Evolutionary conservation across 1,140 invertebrate species (phyloP), one percentile per base, ranked within the genome.

Genomic region (Trichonephila clavata): DNA sequence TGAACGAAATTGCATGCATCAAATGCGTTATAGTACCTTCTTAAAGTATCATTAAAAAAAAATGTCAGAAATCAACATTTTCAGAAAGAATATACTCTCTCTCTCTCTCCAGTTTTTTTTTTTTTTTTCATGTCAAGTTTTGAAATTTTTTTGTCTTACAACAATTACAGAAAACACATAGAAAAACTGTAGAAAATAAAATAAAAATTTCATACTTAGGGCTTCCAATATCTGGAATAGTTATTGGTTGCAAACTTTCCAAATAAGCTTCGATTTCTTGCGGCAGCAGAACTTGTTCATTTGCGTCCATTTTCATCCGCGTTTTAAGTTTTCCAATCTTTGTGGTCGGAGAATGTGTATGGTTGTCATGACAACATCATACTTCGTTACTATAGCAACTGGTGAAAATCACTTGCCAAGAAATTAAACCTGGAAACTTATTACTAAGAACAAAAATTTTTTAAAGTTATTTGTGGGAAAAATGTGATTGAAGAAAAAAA

Each of bases 161-260:
- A 6, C 60, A 7, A 2, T 10, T 16, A 24, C 2, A 16, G 8
- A 14, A 27, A 84, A 84, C 16, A 21, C 2, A 59, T 59, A 10
- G 10, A n/a, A 24, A 14, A 59, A 84, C 7, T 59, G 14, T 2
- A 14, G 0, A 59, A 27, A 14, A 18, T 39, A 8, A n/a, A 57
- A 57, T 71, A 39, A 68, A n/a, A 27, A 6, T 68, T 68, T 86
- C 0, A 50, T 87, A 93, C 91, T 68, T 93, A 16, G 61, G 43
- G 50, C 57, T 86, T 87, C 91, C 91, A 77, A 93, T 93, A 77
- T 93, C 81, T 71, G 84, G 50, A 68, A 93, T 71, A 59, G 10
- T 13, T 7, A 87, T 59, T 20, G 32, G 61, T 24, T 93, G 60
- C 4, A 93, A 80, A 43, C 24, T 71, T 60, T 93, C 91, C 10